Conservation (phyloP, 2,113 vertebrate genomes). For the Cyanistes caeruleus region DNA sequence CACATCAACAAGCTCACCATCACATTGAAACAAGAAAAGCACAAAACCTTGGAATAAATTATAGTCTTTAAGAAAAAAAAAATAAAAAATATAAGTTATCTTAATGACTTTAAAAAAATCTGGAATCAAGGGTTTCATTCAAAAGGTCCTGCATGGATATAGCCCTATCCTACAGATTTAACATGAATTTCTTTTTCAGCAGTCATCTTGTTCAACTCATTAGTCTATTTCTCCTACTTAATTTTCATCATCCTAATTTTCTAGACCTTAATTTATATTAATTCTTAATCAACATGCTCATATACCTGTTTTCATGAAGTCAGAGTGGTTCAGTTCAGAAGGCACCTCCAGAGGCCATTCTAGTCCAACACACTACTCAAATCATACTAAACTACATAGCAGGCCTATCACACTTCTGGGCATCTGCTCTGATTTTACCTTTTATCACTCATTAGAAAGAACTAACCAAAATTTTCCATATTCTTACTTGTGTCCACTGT, state of each 20-base stretch:
- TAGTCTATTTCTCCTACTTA: background rate
- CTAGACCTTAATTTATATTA: background rate
- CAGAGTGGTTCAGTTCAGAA: background rate
- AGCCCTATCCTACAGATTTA: background rate
- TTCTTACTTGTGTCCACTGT: background rate
- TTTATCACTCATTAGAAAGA: background rate
- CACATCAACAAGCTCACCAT: background rate
- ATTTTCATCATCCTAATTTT: background rate
- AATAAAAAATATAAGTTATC: background rate
- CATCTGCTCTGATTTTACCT: background rate
- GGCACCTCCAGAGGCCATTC: background rate
- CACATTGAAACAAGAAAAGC: background rate
- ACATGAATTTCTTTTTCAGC: background rate
- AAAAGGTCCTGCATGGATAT: background rate
- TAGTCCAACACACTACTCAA: background rate
- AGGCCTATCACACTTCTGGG: accelerated
- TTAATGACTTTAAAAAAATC: background rate
- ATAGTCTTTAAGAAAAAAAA: background rate
- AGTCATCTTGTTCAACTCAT: background rate
- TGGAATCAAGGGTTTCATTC: background rate
- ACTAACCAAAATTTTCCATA: background rate
- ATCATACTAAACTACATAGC: background rate
- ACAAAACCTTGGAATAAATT: background rate
- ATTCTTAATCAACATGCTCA: background rate
- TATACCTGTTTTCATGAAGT: background rate